These are phyloP conservation scores for Columba janthina DNA, from an alignment of 2,113 vertebrate genomes.

Conservation along the genomic window DNA sequence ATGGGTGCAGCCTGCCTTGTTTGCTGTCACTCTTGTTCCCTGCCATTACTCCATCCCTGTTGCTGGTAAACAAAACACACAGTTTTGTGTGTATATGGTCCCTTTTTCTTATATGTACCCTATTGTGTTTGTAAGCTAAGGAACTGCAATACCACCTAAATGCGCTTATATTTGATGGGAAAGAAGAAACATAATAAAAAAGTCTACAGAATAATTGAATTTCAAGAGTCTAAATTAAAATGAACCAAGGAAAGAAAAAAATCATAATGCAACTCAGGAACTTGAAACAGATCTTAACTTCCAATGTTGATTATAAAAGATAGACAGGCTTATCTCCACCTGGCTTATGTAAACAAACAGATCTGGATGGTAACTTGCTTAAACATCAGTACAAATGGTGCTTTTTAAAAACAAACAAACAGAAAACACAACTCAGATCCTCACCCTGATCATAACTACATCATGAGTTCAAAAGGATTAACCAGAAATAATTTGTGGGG, in stretches of 20 bases:
- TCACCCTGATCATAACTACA: rapidly evolving
- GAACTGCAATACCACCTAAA: background rate
- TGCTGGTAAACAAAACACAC: background rate
- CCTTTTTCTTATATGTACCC: background rate
- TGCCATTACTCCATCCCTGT: background rate
- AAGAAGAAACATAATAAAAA: background rate
- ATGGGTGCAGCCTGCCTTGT: background rate
- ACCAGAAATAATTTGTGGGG: background rate
- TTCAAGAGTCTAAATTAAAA: background rate
- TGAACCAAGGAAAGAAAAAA: background rate
- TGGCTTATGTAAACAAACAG: background rate
- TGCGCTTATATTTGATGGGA: background rate
- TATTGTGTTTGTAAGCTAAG: background rate
- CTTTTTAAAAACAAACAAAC: background rate
- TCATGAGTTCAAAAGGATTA: background rate
- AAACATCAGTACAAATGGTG: background rate
- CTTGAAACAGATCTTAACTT: background rate
- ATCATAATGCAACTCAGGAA: background rate
- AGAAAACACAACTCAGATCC: background rate
- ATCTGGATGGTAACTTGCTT: background rate
- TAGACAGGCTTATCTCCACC: background rate
- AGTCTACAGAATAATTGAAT: background rate
- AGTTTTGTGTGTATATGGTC: background rate
- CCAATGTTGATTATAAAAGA: background rate
- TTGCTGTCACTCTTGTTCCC: background rate